Evolutionary conservation across 1,140 invertebrate species (phyloP).

Genomic region (Caenorhabditis tropicalis): DNA sequence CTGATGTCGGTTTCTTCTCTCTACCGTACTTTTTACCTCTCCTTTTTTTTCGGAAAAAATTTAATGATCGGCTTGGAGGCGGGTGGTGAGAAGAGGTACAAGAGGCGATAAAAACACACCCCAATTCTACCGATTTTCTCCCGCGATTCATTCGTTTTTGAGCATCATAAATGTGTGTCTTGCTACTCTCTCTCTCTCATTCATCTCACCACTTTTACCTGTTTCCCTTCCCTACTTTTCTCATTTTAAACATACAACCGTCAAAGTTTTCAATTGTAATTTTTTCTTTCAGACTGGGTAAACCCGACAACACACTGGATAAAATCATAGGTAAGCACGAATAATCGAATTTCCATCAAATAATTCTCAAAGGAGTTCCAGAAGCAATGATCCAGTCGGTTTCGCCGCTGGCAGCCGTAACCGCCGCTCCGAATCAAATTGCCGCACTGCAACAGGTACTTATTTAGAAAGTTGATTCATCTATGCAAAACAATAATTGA

Average conservation of each 20-base stretch:
- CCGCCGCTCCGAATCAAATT: neutral
- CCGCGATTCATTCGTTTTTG: neutral
- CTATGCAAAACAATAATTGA: too few relatives aligned
- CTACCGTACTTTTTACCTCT: neutral
- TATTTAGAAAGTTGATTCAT: neutral
- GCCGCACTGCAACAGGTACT: neutral
- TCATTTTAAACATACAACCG: too few relatives aligned
- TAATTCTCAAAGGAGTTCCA: constrained; percentile 23
- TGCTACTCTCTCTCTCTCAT: neutral
- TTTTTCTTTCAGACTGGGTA: neutral
- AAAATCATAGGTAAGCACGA: constrained; percentile 31
- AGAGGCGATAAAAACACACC: constrained; percentile 13
- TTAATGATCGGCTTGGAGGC: constrained; percentile 4
- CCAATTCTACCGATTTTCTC: neutral
- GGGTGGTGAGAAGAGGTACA: neutral
- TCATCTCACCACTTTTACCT: neutral
- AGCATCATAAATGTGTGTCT: too few relatives aligned
- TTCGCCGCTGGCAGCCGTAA: neutral
- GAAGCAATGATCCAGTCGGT: constrained; percentile 30
- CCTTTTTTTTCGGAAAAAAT: neutral
- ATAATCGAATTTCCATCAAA: neutral
- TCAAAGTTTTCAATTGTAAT: neutral
- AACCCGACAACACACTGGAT: neutral
- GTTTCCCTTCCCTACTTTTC: neutral
- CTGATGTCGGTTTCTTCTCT: neutral